Evolutionary conservation across 2,797 vertebrate species (phyloP).

Genomic region (Scolopax bukidnonensis): DNA sequence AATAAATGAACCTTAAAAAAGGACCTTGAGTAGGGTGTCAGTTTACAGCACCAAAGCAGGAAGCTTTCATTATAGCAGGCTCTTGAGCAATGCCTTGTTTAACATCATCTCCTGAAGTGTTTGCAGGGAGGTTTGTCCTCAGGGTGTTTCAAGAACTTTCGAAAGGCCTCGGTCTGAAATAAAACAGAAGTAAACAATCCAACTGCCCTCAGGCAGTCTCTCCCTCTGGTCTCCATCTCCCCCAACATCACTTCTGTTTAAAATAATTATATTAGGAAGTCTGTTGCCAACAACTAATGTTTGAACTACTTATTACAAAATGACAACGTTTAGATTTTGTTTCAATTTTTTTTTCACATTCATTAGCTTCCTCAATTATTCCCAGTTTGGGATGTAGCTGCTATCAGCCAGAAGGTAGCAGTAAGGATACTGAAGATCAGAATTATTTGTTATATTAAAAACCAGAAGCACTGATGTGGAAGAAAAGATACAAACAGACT

Average conservation of each 20-base stretch:
- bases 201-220: neutral
- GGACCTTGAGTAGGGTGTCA: neutral
- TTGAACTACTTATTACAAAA: neutral
- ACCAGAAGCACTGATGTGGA: neutral
- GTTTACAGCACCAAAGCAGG: constrained; percentile 19
- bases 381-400: neutral
- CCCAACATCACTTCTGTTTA: neutral
- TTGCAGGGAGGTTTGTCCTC: neutral
- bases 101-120: neutral
- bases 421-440: neutral
- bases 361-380: neutral
- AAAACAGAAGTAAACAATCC: neutral
- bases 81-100: constrained; percentile 27
- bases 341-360: neutral
- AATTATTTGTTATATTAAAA: neutral
- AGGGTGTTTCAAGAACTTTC: neutral
- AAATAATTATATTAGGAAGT: neutral
- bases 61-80: constrained; percentile 15
- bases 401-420: neutral
- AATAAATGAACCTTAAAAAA: neutral
- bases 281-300: neutral
- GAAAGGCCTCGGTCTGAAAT: neutral
- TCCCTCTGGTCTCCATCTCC: neutral
- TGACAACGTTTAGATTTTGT: neutral
- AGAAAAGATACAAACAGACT: neutral